Conservation (phyloP, 2,113 vertebrate genomes). For the Tympanuchus pallidicinctus region DNA sequence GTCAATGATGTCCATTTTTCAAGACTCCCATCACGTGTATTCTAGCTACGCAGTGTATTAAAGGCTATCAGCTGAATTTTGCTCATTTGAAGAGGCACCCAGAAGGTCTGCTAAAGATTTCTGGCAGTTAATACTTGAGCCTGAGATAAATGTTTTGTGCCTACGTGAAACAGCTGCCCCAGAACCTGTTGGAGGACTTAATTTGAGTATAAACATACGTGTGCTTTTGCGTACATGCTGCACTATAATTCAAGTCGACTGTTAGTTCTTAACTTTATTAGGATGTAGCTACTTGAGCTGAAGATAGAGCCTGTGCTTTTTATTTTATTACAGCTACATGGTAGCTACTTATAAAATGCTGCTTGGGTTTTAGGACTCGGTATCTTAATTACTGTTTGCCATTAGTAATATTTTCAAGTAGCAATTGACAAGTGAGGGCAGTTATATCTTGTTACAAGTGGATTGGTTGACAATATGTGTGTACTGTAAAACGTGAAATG, state of each 20-base stretch:
- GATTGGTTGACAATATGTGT: neutral
- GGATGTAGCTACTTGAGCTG: constrained; percentile 51
- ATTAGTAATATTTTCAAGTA: neutral
- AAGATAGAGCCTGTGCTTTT: constrained; percentile 45
- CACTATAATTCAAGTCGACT: constrained; percentile 14
- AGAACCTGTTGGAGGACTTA: constrained; percentile 57
- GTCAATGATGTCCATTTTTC: neutral
- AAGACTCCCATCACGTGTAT: neutral
- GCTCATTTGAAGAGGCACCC: neutral
- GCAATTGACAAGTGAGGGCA: neutral
- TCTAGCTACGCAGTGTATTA: neutral
- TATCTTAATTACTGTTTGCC: neutral
- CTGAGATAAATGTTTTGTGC: constrained; percentile 12
- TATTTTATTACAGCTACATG: constrained; percentile 27
- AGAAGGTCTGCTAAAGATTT: constrained; percentile 21
- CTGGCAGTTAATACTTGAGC: constrained; percentile 13
- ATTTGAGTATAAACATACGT: constrained; percentile 44
- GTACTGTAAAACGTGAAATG: constrained; percentile 36
- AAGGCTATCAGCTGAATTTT: neutral
- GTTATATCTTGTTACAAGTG: neutral
- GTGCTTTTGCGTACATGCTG: constrained; percentile 22
- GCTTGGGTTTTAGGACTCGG: neutral
- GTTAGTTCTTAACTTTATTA: constrained; percentile 55
- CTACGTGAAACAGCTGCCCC: constrained; percentile 32
- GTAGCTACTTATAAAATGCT: neutral